Conservation (phyloP, 2,888 invertebrate genomes). For the Coecobrya sp. region DNA sequence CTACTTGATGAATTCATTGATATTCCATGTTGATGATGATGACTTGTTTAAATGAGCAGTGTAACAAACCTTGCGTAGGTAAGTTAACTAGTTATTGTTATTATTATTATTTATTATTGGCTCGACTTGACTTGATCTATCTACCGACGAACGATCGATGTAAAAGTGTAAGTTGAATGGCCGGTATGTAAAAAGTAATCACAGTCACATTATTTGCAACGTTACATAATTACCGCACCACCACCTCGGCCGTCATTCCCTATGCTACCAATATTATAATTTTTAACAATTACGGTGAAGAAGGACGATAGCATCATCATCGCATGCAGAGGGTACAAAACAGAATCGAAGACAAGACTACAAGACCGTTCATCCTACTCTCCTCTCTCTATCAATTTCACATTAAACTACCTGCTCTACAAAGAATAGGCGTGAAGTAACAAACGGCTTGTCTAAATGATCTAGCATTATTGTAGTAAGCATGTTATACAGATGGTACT, state of each 20-base stretch:
- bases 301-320: constrained; percentile 49
- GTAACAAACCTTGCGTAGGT: constrained; percentile 44
- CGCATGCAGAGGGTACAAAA: not conserved
- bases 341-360: constrained; percentile 1
- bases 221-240: constrained; percentile 68
- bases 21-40: constrained; percentile 58
- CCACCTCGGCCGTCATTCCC: not conserved
- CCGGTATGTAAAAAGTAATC: constrained; percentile 58
- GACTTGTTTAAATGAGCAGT: constrained; percentile 63
- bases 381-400: not conserved
- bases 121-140: not conserved
- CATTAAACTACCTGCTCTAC: constrained; percentile 14
- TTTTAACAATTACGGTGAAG: constrained; percentile 41
- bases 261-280: constrained; percentile 23
- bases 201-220: constrained; percentile 54
- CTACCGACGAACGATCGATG: constrained; percentile 14
- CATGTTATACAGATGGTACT: not conserved
- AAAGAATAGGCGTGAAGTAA: not conserved
- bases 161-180: constrained; percentile 75
- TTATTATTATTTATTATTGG: not conserved
- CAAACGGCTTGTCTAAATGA: not conserved
- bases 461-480: not conserved
- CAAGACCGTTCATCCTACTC: not conserved
- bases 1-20: constrained; percentile 71
- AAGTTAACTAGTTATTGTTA: constrained; percentile 43